Conservation (phyloP, 2,113 vertebrate species). For the Anarrhichthys ocellatus region DNA sequence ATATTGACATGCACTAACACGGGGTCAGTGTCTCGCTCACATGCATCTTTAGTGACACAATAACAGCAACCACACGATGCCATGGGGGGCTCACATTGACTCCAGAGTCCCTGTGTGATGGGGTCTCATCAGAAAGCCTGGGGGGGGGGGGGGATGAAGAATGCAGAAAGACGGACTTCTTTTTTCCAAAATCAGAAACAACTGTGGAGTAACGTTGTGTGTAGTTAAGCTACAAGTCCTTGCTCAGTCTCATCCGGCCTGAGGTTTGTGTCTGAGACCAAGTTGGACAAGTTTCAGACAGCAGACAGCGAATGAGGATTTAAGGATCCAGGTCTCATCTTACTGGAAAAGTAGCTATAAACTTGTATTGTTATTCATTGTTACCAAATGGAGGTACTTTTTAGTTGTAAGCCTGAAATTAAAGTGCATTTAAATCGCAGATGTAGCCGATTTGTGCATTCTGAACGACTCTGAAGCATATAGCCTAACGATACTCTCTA, state of each 20-base stretch:
- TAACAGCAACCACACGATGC: slow-evolving; percentile 11
- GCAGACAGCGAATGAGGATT: not conserved
- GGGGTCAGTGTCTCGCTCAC: slow-evolving; percentile 24
- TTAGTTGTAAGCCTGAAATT: not conserved
- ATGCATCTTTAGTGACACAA: slow-evolving; percentile 21
- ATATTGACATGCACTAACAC: not conserved
- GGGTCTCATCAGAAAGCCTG: slow-evolving; percentile 46
- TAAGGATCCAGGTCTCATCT: not conserved
- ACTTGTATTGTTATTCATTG: not conserved
- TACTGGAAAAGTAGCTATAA: not conserved
- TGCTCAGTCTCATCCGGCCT: not conserved
- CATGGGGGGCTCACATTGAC: slow-evolving; percentile 41
- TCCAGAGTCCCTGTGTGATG: slow-evolving; percentile 37
- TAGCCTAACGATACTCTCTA: not conserved
- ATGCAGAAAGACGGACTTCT: not conserved
- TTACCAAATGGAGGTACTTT: not conserved
- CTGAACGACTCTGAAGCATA: not conserved
- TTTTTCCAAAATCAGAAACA: not conserved
- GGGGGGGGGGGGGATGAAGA: not conserved
- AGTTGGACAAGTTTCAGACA: slow-evolving; percentile 38
- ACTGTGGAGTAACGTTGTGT: not conserved
- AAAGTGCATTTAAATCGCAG: not conserved
- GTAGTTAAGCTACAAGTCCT: not conserved
- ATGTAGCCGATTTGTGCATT: not conserved
- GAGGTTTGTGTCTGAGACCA: not conserved